Evolutionary conservation across 2,797 vertebrate species (phyloP).

Genomic region (Neosilurus hyrtlii): DNA sequence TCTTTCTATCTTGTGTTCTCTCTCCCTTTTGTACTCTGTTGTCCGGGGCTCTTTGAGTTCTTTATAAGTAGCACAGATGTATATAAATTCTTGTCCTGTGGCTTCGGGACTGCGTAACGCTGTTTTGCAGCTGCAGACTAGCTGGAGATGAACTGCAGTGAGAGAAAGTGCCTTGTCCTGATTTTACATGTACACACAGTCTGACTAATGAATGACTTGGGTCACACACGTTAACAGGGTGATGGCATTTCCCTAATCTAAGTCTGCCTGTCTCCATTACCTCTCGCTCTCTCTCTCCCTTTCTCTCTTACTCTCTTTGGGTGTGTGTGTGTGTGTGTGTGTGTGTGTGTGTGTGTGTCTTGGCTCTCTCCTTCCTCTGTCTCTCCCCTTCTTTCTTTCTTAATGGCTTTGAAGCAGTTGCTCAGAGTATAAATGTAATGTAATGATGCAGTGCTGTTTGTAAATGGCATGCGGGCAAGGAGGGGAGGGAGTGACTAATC

Average conservation of each 20-base stretch:
- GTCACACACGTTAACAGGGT: neutral
- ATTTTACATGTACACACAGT: slow-evolving; percentile 44
- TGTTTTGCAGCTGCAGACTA: slow-evolving; percentile 59
- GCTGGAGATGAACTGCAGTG: slow-evolving; percentile 55
- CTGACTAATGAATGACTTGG: slow-evolving; percentile 37
- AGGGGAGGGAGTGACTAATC: neutral
- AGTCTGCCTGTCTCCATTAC: neutral
- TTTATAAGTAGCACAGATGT: neutral
- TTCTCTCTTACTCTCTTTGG: neutral
- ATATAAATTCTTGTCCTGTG: slow-evolving; percentile 26
- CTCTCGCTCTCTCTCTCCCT: neutral
- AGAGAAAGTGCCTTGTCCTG: slow-evolving; percentile 48
- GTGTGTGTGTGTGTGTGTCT: neutral
- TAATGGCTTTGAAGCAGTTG: slow-evolving; percentile 21
- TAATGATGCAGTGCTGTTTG: neutral
- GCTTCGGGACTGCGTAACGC: slow-evolving; percentile 54
- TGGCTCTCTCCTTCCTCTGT: neutral
- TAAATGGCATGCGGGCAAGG: slow-evolving; percentile 21
- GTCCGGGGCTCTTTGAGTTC: neutral
- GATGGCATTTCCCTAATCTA: slow-evolving; percentile 17
- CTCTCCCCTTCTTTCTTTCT: neutral
- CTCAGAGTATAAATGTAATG: neutral
- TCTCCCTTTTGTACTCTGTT: slow-evolving; percentile 44
- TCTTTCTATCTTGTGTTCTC: slow-evolving; percentile 46
- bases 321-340: neutral